These are phyloP conservation scores for Pungitius pungitius DNA, from an alignment of 2,113 vertebrate genomes.

Conservation along the genomic window DNA sequence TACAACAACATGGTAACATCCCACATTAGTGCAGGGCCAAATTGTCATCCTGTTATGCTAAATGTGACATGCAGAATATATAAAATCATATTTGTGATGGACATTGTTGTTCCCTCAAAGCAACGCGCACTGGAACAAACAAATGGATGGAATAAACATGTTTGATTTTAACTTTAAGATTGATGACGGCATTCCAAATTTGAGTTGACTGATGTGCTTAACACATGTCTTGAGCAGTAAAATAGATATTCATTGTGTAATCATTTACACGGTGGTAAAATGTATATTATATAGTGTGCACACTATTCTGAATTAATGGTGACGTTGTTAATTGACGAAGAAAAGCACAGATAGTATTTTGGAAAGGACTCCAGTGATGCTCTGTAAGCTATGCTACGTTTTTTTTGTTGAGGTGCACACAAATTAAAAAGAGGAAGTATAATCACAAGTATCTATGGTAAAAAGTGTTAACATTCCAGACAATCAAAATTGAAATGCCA, in stretches of 20 bases:
- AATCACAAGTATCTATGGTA: not conserved
- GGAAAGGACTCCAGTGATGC: conserved; percentile 3
- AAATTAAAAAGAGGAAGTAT: conserved; percentile 8
- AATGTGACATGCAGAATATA: not conserved
- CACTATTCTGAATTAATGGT: not conserved
- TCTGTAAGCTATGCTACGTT: not conserved
- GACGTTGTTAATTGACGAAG: conserved; percentile 3
- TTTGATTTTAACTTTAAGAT: conserved; percentile 1
- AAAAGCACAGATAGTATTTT: conserved; percentile 47
- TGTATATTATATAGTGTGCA: not conserved
- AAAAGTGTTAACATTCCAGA: not conserved
- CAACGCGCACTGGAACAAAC: not conserved
- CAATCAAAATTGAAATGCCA: not conserved
- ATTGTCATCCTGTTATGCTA: not conserved
- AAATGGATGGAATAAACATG: not conserved
- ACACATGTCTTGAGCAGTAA: conserved; percentile 12
- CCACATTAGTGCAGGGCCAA: conserved; percentile 4
- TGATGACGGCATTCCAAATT: not conserved
- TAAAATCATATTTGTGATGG: not conserved
- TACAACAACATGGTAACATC: conserved; percentile 10
- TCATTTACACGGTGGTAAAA: conserved; percentile 4
- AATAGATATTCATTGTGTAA: conserved; percentile 16
- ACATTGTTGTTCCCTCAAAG: not conserved
- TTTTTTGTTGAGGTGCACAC: not conserved
- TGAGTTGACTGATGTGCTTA: conserved; percentile 6